Conservation (phyloP, 2,888 invertebrate genomes). For the Pecten maximus region DNA sequence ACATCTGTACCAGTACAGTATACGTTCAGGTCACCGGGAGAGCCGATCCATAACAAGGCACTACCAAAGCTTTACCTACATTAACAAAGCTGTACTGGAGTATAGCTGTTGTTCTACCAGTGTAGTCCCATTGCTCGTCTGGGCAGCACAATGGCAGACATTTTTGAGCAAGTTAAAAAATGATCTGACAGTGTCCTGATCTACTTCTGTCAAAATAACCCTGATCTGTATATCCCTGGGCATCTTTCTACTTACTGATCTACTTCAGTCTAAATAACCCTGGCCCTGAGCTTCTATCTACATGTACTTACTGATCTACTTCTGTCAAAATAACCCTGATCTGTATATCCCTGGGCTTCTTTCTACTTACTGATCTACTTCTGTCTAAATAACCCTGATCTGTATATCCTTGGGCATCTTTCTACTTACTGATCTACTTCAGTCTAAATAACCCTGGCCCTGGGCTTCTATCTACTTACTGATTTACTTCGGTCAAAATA, state of each 20-base stretch:
- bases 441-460: too few species aligned
- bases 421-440: constrained; percentile 30
- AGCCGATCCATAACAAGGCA: too few species aligned
- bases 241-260: constrained; percentile 51
- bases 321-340: constrained; percentile 30
- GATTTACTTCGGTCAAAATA: constrained; percentile 39
- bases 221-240: constrained; percentile 5
- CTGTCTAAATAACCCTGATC: constrained; percentile 12
- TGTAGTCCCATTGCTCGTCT: too few species aligned
- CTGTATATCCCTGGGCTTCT: constrained; percentile 46
- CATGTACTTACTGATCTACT: constrained; percentile 43
- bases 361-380: background rate
- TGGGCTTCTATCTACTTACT: constrained; percentile 41
- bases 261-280: constrained; percentile 33
- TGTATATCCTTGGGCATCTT: constrained; percentile 46
- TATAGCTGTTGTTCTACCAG: too few species aligned
- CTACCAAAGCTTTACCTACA: too few species aligned
- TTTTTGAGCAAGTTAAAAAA: too few species aligned
- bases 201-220: background rate
- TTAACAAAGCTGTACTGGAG: too few species aligned
- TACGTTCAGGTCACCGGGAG: too few species aligned
- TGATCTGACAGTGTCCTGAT: too few species aligned
- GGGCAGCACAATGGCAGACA: too few species aligned
- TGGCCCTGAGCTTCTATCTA: background rate
- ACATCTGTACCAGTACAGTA: too few species aligned